Conservation (phyloP, 2,888 invertebrate genomes). For the Zhengitettix transpicula region DNA sequence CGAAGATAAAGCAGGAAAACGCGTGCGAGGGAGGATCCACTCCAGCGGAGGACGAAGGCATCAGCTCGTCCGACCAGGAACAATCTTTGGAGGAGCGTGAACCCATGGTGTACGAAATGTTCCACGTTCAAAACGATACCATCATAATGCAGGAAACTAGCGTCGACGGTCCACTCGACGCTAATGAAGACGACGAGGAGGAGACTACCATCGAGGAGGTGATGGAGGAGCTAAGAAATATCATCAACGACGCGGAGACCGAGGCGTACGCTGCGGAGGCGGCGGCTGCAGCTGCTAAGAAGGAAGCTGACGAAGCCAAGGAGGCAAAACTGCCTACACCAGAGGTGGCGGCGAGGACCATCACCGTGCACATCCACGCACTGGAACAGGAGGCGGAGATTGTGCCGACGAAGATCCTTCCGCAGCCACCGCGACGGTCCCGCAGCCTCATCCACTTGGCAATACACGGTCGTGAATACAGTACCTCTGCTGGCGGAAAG, state of each 20-base stretch:
- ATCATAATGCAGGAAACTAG: constrained; percentile 20
- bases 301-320: constrained; percentile 1
- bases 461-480: constrained; percentile 39
- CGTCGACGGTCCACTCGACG: constrained; percentile 39
- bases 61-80: constrained; percentile 57
- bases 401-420: constrained; percentile 58
- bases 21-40: constrained; percentile 14
- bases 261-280: constrained; percentile 28
- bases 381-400: constrained; percentile 31
- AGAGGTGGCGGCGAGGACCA: neutral
- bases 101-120: constrained; percentile 41
- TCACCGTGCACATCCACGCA: neutral
- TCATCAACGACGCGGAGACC: constrained; percentile 69
- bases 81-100: constrained; percentile 31
- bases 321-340: no score
- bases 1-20: constrained; percentile 15
- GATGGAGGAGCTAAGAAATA: constrained; percentile 68
- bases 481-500: constrained; percentile 15
- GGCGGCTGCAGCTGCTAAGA: neutral
- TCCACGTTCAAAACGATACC: constrained; percentile 39
- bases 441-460: constrained; percentile 54
- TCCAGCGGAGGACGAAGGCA: constrained; percentile 75
- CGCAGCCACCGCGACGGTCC: constrained; percentile 63
- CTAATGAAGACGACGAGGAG: constrained; percentile 51
- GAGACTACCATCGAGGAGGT: constrained; percentile 78